Base-by-base conservation (phyloP, 2,113 vertebrate species). In the Origma solitaria region DNA sequence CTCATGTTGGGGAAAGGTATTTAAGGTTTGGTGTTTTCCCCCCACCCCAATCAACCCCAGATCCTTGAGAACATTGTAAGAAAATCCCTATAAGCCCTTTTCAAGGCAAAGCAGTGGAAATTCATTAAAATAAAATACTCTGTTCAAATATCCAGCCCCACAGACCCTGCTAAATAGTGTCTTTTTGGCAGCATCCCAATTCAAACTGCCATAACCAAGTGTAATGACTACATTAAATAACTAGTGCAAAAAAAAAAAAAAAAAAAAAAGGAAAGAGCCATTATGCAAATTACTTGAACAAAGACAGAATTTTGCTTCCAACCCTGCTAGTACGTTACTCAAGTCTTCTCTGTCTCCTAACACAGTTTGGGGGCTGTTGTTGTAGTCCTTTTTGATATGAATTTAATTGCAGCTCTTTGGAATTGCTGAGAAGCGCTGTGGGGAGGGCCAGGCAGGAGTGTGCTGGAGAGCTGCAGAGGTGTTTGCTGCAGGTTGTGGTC, bases 221-320 rank as follows among this genome's bases (percentile, higher is more conserved):
- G 33, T 77, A 95, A 90, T 77, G 78, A 66, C 79, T 95, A 37
- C 37, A 92, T 91, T 92, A 91, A 97, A 82, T 65, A 91, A 88
- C 22, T 37, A 44, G 27, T 60, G 42, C 1, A 8, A 64, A 76
- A 80, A 56, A 80, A 47, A 5, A 53, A 58, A 79, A 44, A 72
- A 16, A 17, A 68, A 66, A 72, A 84, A 81, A 54, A 44, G 7
- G 22, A 50, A 75, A 61, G 3, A 71, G 14, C 49, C 30, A 38
- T 87, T 92, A 64, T 47, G 53, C 18, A 93, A 91, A 86, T 72
- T 64, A 17, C 54, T 80, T 89, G 38, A 87, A 76, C 3, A 57
- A 88, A 73, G 37, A 69, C 16, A 69, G 21, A 53, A 57, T 86
- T 93, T 90, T 89, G 1, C 72, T 96, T 76, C 50, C 70, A 62